A percentile compares a stretch with the other conserved stretches of the same genome.
Conservation (phyloP, 23 tunicate genomes). For the Halocynthia aurantium region DNA sequence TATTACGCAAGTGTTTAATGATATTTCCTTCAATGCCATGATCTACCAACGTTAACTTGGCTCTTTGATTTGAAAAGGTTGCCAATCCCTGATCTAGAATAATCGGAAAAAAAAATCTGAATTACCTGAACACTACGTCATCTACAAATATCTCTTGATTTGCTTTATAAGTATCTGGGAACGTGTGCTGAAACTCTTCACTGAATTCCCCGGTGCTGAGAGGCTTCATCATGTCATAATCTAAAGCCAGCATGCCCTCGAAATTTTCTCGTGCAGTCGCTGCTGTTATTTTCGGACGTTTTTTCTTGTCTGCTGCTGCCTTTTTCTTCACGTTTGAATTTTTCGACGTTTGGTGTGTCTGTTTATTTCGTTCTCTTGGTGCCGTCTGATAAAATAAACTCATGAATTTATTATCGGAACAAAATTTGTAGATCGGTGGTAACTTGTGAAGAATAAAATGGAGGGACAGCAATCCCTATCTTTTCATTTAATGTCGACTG, state of each 20-base stretch:
- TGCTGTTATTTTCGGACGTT: constrained; percentile 4
- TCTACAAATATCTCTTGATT: constrained; percentile 66
- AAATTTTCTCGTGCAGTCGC: constrained; percentile 8
- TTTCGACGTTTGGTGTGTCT: neutral
- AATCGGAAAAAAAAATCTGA: no score
- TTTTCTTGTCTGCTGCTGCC: neutral
- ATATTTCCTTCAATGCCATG: no score
- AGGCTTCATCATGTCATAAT: constrained; percentile 5
- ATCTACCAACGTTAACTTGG: no score
- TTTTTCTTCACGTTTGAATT: neutral
- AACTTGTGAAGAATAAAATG: no score
- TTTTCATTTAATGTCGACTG: no score
- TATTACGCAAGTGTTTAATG: no score
- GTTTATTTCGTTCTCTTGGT: neutral
- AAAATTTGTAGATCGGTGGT: no score
- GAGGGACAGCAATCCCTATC: no score
- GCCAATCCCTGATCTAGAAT: no score
- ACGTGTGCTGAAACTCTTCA: neutral
- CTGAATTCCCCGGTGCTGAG: neutral
- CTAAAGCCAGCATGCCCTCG: constrained; percentile 16
- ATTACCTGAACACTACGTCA: constrained; percentile 37
- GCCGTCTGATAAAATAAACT: no score
- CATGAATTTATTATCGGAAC: no score
- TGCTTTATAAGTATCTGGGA: constrained; percentile 31
- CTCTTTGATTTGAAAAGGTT: no score